Evolutionary conservation across 53 echinoderm and acorn worm species (phyloP).

Genomic region (Stichopus horrens): DNA sequence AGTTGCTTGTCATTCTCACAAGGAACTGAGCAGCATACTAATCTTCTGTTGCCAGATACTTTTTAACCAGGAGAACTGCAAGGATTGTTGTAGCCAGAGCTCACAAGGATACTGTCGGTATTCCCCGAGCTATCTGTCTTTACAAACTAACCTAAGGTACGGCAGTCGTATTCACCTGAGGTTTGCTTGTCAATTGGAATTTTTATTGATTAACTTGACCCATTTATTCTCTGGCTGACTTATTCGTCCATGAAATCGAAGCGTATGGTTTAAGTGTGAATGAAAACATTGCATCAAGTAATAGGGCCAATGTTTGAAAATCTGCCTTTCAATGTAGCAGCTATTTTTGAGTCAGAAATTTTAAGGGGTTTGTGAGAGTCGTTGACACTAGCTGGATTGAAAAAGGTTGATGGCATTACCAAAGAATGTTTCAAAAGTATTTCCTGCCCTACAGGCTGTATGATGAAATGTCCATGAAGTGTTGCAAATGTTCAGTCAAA

Average conservation of each 20-base stretch:
- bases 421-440: no score
- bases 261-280: slow-evolving; percentile 7
- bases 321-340: no score
- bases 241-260: slow-evolving; percentile 37
- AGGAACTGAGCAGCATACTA: no score
- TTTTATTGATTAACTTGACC: slow-evolving; percentile 43
- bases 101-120: not conserved
- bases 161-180: slow-evolving; percentile 5
- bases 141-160: slow-evolving; percentile 8
- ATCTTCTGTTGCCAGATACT: no score
- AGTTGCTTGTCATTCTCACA: no score
- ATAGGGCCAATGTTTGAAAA: not conserved
- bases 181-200: slow-evolving; percentile 18
- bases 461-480: no score
- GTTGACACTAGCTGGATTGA: not conserved
- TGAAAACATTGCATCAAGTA: not conserved
- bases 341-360: no score
- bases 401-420: no score
- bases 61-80: no score
- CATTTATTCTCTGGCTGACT: not conserved
- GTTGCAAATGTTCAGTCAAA: no score
- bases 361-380: not conserved
- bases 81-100: no score
- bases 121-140: slow-evolving; percentile 27
- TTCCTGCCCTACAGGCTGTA: no score